Evolutionary conservation across 1,140 invertebrate genomes (phyloP).

Genomic region (Stenopsyche tienmushanensis): DNA sequence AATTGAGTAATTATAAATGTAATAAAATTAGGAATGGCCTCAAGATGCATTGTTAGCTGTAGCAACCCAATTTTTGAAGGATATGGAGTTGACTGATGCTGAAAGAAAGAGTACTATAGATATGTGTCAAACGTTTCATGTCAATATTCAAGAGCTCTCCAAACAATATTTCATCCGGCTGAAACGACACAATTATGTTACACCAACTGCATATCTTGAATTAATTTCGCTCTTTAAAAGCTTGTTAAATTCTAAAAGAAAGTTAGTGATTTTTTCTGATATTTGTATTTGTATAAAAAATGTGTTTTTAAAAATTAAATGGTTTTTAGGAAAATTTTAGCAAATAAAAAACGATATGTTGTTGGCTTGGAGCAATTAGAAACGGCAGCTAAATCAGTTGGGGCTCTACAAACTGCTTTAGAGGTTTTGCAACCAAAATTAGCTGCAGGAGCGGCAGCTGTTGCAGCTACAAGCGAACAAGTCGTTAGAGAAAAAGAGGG

Average conservation of each 20-base stretch:
- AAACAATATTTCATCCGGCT: slow-evolving; percentile 70
- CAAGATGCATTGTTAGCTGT: slow-evolving; percentile 90
- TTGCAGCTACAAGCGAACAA: slow-evolving; percentile 74
- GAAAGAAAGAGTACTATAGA: slow-evolving; percentile 73
- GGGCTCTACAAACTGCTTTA: slow-evolving; percentile 82
- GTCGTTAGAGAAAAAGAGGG: slow-evolving; percentile 83
- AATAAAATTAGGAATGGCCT: slow-evolving; percentile 95
- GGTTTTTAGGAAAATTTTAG: slow-evolving; percentile 60
- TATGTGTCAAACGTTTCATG: slow-evolving; percentile 91
- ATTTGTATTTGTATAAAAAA: slow-evolving; percentile 1
- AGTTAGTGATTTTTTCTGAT: slow-evolving; percentile 45
- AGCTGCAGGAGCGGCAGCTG: slow-evolving; percentile 80
- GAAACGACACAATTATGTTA: slow-evolving; percentile 84
- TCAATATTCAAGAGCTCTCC: slow-evolving; percentile 77
- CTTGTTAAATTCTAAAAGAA: slow-evolving; percentile 74
- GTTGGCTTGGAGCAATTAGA: slow-evolving; percentile 86
- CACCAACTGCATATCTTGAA: slow-evolving; percentile 92
- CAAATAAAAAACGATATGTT: slow-evolving; percentile 74
- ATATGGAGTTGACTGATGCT: slow-evolving; percentile 76
- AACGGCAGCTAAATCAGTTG: slow-evolving; percentile 78
- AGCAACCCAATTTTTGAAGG: slow-evolving; percentile 82
- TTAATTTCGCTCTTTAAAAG: slow-evolving; percentile 89
- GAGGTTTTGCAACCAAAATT: slow-evolving; percentile 85
- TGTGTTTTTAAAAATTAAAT: slow-evolving; percentile 5
- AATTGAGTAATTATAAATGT: neutral